Conservation (phyloP, 2,797 vertebrate genomes). For the Rhyacichthys aspro region DNA sequence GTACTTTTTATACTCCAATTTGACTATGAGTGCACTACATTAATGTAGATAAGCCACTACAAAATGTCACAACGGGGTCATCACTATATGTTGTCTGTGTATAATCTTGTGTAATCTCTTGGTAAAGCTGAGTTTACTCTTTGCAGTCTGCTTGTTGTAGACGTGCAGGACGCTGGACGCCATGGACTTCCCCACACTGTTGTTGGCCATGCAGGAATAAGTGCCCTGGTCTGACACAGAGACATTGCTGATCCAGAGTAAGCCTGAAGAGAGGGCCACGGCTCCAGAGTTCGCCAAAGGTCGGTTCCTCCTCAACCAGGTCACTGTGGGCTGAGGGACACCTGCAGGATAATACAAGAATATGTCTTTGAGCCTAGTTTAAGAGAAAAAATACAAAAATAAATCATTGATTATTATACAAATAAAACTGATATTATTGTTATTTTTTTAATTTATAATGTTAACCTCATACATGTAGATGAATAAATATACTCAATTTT, state of each 20-base stretch:
- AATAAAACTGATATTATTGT: too few relatives aligned
- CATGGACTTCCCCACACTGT: conserved; percentile 79
- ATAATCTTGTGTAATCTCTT: too few relatives aligned
- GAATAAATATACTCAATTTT: too few relatives aligned
- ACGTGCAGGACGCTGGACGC: conserved; percentile 77
- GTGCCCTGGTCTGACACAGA: conserved; percentile 78
- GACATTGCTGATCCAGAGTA: conserved; percentile 83
- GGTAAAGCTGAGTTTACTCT: not conserved
- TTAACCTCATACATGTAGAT: too few relatives aligned
- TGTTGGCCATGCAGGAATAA: conserved; percentile 86
- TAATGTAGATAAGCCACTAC: too few relatives aligned
- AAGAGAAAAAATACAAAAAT: too few relatives aligned
- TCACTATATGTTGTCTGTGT: too few relatives aligned
- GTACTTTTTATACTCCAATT: too few relatives aligned
- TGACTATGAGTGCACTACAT: too few relatives aligned
- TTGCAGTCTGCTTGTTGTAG: conserved; percentile 12
- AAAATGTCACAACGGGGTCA: too few relatives aligned
- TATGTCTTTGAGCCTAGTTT: not conserved
- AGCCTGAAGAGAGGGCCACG: conserved; percentile 76
- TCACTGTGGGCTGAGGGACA: conserved; percentile 81
- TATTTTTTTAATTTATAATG: too few relatives aligned
- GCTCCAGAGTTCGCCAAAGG: conserved; percentile 44
- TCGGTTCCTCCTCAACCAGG: conserved; percentile 81
- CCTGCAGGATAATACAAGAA: conserved; percentile 70
- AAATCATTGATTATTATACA: too few relatives aligned